phyloP scores from a whole-genome alignment of 1,140 invertebrate genomes.

The Homarus americanus region DNA sequence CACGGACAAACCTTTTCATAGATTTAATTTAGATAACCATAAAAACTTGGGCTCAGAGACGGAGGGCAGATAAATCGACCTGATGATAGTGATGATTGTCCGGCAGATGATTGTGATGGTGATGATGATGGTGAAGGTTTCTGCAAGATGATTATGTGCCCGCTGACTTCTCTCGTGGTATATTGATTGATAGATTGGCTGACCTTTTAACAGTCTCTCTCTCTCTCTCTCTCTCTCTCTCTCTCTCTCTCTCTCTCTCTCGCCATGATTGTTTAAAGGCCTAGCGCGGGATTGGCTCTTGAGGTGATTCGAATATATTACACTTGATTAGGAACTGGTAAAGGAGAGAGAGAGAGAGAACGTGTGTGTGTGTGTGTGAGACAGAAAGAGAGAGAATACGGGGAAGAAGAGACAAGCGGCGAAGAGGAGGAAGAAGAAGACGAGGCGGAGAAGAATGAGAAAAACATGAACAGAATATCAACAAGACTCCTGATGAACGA shows the following conservation, averaged over 20 bases:
- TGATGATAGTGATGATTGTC: constrained; percentile 58
- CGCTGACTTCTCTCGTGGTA: too few relatives aligned
- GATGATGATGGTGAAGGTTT: constrained; percentile 1
- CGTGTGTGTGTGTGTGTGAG: neutral
- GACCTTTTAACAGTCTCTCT: too few relatives aligned
- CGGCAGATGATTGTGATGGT: constrained; percentile 34
- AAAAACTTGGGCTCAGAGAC: constrained; percentile 55
- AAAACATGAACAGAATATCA: neutral
- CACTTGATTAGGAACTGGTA: neutral
- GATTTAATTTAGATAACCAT: constrained; percentile 64
- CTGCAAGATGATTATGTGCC: constrained; percentile 1
- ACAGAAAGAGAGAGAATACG: too few relatives aligned
- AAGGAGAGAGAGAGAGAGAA: neutral
- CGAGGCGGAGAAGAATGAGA: neutral
- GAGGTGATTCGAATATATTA: too few relatives aligned
- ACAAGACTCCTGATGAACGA: neutral
- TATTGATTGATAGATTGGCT: too few relatives aligned
- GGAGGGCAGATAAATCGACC: constrained; percentile 49
- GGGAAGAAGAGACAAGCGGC: too few relatives aligned
- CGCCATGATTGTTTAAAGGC: too few relatives aligned
- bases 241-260: too few relatives aligned
- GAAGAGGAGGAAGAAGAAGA: neutral
- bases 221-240: too few relatives aligned
- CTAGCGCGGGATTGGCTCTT: too few relatives aligned
- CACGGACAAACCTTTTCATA: constrained; percentile 59